These are phyloP conservation scores for Venustaconcha ellipsiformis DNA, from an alignment of 1,140 invertebrate genomes.

Conservation along the genomic window DNA sequence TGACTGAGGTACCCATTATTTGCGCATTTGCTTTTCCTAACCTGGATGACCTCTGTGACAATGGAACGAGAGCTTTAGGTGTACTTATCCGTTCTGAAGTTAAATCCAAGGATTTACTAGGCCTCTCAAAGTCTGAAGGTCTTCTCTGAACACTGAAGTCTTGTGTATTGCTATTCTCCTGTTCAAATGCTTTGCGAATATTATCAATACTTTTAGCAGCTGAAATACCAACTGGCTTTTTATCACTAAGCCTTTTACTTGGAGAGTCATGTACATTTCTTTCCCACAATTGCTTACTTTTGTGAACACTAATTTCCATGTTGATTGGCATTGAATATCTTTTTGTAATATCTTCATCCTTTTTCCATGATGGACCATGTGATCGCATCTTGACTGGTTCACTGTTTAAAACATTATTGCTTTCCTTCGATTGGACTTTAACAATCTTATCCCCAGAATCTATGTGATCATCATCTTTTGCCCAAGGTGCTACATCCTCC, in stretches of 20 bases:
- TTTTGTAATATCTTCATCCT: too few species aligned
- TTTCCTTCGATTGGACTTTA: too few species aligned
- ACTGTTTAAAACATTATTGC: too few species aligned
- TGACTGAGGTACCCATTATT: too few species aligned
- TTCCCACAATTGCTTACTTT: slow-evolving; percentile 11
- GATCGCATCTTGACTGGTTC: too few species aligned
- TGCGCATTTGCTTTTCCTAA: too few species aligned
- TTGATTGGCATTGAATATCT: too few species aligned
- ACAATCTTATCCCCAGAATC: slow-evolving; percentile 29
- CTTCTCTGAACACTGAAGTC: slow-evolving; percentile 10
- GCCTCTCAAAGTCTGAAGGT: slow-evolving; percentile 15
- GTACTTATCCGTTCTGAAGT: slow-evolving; percentile 2
- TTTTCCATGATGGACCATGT: too few species aligned
- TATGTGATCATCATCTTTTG: slow-evolving; percentile 25
- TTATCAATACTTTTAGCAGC: slow-evolving; percentile 37
- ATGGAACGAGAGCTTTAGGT: background rate
- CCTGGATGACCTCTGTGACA: too few species aligned
- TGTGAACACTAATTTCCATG: background rate
- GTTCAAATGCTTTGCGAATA: slow-evolving; percentile 51
- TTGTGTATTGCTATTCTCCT: slow-evolving; percentile 39
- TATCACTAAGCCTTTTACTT: slow-evolving; percentile 20
- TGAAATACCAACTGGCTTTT: background rate
- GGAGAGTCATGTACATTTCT: slow-evolving; percentile 22
- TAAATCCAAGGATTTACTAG: slow-evolving; percentile 29
- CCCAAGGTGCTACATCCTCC: slow-evolving; percentile 24